Base-by-base conservation (phyloP, 2,113 vertebrate genomes). In the Tenrec ecaudatus region DNA sequence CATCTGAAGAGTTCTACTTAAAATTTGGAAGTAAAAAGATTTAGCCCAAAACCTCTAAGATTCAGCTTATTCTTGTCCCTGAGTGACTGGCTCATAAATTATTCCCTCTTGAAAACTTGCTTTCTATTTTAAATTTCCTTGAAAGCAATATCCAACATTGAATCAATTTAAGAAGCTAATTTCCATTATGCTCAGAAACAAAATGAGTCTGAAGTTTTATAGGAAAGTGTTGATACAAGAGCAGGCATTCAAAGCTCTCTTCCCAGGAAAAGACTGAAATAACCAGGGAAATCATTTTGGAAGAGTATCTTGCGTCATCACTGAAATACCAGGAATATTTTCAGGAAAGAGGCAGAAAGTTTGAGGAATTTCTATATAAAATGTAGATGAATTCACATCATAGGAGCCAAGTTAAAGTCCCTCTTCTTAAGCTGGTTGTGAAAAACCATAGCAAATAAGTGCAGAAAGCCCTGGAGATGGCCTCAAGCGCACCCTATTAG, bases 81-180 rank as follows among this genome's bases (percentile, higher is more conserved):
- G n/a, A 31, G n/a, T 88, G 31, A 60, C 75, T 23, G 69, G 7
- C 64, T 92, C 75, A 60, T 36, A 93, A 90, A 77, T 81, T 86
- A 86, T 57, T 91, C 91, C 71, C 47, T 66, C 62, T 76, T 82
- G 12, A 93, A 69, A 84, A 81, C 22, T n/a, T 82, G 19, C 66
- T 86, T 91, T 81, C 77, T 82, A 91, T 69, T 94, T 83, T 64
- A 40, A 87, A 86, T 88, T 91, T 94, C 93, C 92, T 93, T 27
- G 22, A 95, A 94, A 94, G 62, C 33, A 62, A 6, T 31, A 79
- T 58, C 62, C 22, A 85, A 47, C 64, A 89, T 82, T 85, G 82
- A 89, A 91, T 27, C 17, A 71, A 88, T 68, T 58, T 82, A 81
- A 89, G 31, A 9, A 80, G 66, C 25, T 80, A 64, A 76, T 66